Evolutionary conservation across 2,113 vertebrate species (phyloP), one percentile per base, ranked within the genome.

Genomic region (Helogale parvula): DNA sequence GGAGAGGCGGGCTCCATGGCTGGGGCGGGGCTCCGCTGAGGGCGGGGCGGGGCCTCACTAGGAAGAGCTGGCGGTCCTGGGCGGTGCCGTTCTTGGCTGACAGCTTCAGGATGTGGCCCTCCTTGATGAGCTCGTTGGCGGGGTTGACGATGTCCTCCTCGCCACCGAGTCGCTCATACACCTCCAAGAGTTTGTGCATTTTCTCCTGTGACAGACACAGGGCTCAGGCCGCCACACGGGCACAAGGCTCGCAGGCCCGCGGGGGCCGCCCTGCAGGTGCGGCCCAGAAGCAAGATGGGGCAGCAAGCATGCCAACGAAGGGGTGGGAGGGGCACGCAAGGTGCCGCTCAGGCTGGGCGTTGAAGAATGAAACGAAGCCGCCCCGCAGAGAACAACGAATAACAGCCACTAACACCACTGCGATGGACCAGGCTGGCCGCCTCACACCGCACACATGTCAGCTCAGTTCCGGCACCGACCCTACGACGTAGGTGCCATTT

Each of bases 131-230:
- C 96, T 99, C 99, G 8, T 99, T 99, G 95, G 99, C 99, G 0
- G 99, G 99, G 97, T 99, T 99, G 68, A 99, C 99, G 8, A 99
- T 99, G 97, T 99, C 99, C 87, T 99, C 99, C 96, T 99, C 99
- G 3, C 99, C 99, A 21, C 99, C 99, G 0, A 99, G 99, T 35
- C 99, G 98, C 97, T 99, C 99, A 0, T 99, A 99, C 47, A 99
- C 99, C 98, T 99, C 99, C 98, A 99, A 98, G 83, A 99, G 99
- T 93, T 99, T 99, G 97, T 99, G 99, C 99, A 99, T 99, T 97
- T 99, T 99, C 98, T 99, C 99, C 99, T 99, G 93, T 33, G 97
- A 95, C 69, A 93, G 82, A 97, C 0, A 84, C 4, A 23, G 47
- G 29, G 41, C 13, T 27, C 82, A 95, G 33, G 21, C 57, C 57